Evolutionary conservation across 2,888 invertebrate genomes (phyloP), one percentile per base, ranked within the genome.

Genomic region (Yponomeuta cagnagella): DNA sequence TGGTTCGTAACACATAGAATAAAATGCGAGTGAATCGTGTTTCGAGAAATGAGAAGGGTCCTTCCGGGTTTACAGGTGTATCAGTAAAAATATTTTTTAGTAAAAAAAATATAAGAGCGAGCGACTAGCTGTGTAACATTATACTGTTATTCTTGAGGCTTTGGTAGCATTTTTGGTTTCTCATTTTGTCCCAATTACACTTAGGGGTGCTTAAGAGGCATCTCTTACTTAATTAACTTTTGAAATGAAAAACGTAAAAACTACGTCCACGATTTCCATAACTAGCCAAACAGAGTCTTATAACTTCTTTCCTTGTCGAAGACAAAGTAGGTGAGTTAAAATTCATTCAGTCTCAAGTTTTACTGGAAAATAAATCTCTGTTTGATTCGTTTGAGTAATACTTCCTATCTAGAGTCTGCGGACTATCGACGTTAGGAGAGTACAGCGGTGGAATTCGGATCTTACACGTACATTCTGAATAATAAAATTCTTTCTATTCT

Each of bases 371-470:
- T 69, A 69, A 69, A 69, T 69, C 69, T 8, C 10, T 15, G 31
- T 69, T 69, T 69, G 58, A 69, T 58, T 31, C 52, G 52, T 69
- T 58, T 37, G n/a, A 58, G 58, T 69, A 58, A 58, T 69, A 58
- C 58, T 69, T 52, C 33, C 58, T 23, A 33, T 33, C 3, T 12
- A 58, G 58, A 69, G 9, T 52, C 58, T 30, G n/a, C 58, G n/a
- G 58, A 58, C 58, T 69, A 69, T 15, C 30, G 68, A 48, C 52
- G 58, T 69, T 30, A 15, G 1, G 58, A 58, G n/a, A 30, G 30
- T 8, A 69, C 48, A 52, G 30, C n/a, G 0, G 33, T 30, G 33
- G 23, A 69, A 12, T 52, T 63, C 31, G 12, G 69, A 69, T 31
- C 58, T 15, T 31, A 30, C 31, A 30, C 58, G 48, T 15, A 52